Base-by-base conservation (phyloP, 2,888 invertebrate species). In the Lampropteryx suffumata region DNA sequence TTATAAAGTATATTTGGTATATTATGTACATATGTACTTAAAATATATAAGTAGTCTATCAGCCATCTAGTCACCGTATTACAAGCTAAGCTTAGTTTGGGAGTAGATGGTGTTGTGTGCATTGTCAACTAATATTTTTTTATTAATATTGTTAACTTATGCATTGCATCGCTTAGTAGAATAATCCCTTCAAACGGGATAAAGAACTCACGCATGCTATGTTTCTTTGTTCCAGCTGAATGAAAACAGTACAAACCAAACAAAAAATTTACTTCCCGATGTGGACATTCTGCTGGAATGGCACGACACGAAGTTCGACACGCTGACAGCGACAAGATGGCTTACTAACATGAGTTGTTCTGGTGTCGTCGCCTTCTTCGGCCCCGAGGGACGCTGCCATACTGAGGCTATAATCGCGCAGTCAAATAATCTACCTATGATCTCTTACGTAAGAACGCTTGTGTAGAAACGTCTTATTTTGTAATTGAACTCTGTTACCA, bases 381-480 rank as follows among this genome's bases (percentile, higher is more conserved):
- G 99, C 2, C 98, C 98, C 1, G 99, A 99, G 87, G 97, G 97
- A 51, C 94, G 94, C 42, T 99, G 99, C 86, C 93, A 95, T 73
- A 97, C 97, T n/a, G 98, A 98, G 84, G 98, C 98, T 44, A 96
- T 97, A 68, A 94, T 99, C 44, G 95, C 98, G 14, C 97, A 98
- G 76, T 95, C 98, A 35, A 94, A 96, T 80, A 98, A 98, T 90
- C 93, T 98, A 74, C 98, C 98, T 51, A 98, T 99, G 97, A 96
- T 99, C 82, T 97, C 98, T 77, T 98, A 98, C 87, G 98, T 98
- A 89, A 95, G 98, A 6, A 48, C 28, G 27, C 12, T 39, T 3
- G 17, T n/a, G n/a, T 29, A 33, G 21, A 21, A 21, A 21, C 21
- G 24, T 2, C 4, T 24, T 24, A 24, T 24, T 24, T n/a, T n/a